A percentile compares a stretch with the other conserved stretches of the same genome.
phyloP scores from a whole-genome alignment of 2,113 vertebrate species.

The Phalacrocorax aristotelis region DNA sequence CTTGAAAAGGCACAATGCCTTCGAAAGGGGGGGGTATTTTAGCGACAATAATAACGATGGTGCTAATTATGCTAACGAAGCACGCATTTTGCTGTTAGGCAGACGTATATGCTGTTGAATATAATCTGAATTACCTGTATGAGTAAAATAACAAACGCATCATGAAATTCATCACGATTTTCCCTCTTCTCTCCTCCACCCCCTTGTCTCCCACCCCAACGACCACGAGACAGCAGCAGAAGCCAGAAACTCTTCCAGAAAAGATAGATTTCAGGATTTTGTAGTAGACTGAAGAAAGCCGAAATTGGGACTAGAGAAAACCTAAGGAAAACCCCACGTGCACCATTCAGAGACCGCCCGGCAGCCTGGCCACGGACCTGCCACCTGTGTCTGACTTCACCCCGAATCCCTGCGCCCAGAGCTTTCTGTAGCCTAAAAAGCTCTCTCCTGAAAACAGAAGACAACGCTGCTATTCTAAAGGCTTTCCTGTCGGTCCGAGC shows the following conservation, averaged over 20 bases:
- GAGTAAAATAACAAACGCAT: background rate
- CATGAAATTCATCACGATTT: background rate
- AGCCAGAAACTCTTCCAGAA: background rate
- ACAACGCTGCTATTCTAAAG: background rate
- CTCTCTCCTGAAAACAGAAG: background rate
- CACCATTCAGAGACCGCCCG: background rate
- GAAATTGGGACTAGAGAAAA: background rate
- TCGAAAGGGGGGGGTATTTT: background rate
- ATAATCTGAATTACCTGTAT: background rate
- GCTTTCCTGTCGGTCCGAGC: background rate
- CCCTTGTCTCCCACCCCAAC: background rate
- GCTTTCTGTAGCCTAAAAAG: fast-evolving
- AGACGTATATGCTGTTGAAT: background rate
- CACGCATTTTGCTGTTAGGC: background rate
- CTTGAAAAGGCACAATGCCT: fast-evolving
- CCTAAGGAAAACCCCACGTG: background rate
- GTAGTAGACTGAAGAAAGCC: background rate
- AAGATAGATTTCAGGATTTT: background rate
- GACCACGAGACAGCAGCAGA: too few relatives aligned
- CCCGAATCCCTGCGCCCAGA: background rate
- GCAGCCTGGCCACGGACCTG: background rate
- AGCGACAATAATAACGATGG: too few relatives aligned
- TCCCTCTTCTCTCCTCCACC: background rate
- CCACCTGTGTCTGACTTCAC: background rate
- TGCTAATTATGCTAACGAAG: background rate